Base-by-base conservation (phyloP, 2,888 invertebrate species). In the Pedicia rivosa region DNA sequence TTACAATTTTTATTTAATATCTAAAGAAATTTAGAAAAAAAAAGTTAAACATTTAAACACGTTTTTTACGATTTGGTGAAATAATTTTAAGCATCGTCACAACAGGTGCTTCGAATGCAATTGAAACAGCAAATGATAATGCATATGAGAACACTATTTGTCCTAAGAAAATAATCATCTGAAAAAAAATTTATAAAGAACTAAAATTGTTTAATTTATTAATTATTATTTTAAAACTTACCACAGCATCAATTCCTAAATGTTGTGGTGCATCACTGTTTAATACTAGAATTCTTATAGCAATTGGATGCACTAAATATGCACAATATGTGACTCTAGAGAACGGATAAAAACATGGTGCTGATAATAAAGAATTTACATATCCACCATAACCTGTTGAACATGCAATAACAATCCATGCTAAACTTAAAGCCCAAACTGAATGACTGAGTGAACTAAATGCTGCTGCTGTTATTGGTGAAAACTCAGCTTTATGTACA, bases 271-370 rank as follows among this genome's bases (percentile, higher is more conserved):
- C 75, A 50, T 86, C 83, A 58, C 81, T 72, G 46, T 77, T 78
- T 71, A 87, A 78, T 30, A 80, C 78, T 51, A 83, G 76, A 48
- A 74, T 67, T 46, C 86, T 70, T 49, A 87, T 78, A 42, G 83
- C 75, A 37, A 87, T 73, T 1, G 86, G 86, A 59, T 87, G 86
- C 42, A 87, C 72, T 43, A 87, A 65, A 58, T 86, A 87, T 1
- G 84, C 80, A 57, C 86, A 87, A 59, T 87, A 87, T 30, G 86
- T 87, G 12, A 86, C 80, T 46, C 86, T 67, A 37, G 84, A 86
- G 62, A 86, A 78, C 39, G 86, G 86, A 61, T 86, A 86, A 38
- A 86, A 63, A 41, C 78, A 68, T 7, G 82, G 76, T 19, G 81
- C 72, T 2, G 84, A 78, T 10, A 87, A 65, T 49, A 86, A 61